Conservation (phyloP, 2,888 invertebrate genomes). For the Bibio marci region DNA sequence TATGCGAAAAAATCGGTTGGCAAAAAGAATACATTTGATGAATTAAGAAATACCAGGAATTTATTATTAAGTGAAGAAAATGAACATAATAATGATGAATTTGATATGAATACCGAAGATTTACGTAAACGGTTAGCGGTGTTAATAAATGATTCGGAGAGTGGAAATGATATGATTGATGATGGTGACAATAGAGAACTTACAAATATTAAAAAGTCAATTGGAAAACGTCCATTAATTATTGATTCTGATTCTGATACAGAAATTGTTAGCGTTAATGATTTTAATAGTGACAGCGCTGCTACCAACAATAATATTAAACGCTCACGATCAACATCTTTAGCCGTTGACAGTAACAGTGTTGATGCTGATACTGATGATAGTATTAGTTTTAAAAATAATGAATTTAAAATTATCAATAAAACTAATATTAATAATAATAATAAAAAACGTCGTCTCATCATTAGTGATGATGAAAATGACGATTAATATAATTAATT, state of each 20-base stretch:
- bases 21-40: neutral
- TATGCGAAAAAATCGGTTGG: neutral
- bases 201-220: too few relatives aligned
- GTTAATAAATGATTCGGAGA: constrained; percentile 14
- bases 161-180: neutral
- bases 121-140: constrained; percentile 21
- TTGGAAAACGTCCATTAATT: constrained; percentile 18
- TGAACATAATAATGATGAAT: neutral
- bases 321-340: too few relatives aligned
- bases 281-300: too few relatives aligned
- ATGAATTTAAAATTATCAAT: too few relatives aligned
- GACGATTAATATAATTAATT: neutral
- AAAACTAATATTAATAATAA: too few relatives aligned
- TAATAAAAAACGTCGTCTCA: neutral
- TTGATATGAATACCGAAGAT: constrained; percentile 1
- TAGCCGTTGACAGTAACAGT: too few relatives aligned
- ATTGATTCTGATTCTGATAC: constrained; percentile 25
- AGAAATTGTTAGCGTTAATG: too few relatives aligned
- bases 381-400: too few relatives aligned
- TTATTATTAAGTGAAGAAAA: too few relatives aligned
- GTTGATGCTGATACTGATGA: too few relatives aligned
- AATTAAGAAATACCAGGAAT: too few relatives aligned
- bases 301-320: too few relatives aligned
- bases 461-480: constrained; percentile 3
- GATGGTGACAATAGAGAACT: neutral